A percentile compares a stretch with the other conserved stretches of the same genome.
Evolutionary conservation across 2,797 vertebrate species (phyloP).

Genomic region (Hoplostethus mediterraneus): DNA sequence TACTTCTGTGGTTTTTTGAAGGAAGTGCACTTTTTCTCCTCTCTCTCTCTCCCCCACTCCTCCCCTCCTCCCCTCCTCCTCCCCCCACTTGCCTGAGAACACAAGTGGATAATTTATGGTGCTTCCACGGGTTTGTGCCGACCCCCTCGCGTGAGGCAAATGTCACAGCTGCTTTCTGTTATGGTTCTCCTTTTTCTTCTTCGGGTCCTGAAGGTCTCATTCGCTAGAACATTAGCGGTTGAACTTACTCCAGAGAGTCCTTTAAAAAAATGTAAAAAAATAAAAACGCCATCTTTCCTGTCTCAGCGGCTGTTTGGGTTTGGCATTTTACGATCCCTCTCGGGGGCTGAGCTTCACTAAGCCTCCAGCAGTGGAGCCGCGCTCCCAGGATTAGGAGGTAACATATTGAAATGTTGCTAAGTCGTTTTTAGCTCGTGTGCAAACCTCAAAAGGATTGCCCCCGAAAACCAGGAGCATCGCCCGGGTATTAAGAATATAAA

Average conservation of each 20-base stretch:
- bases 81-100: slow-evolving; percentile 35
- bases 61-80: not conserved
- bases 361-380: slow-evolving; percentile 34
- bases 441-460: not conserved
- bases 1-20: slow-evolving; percentile 44
- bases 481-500: not conserved
- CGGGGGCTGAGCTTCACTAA: slow-evolving; percentile 37
- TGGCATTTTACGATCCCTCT: slow-evolving; percentile 50
- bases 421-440: slow-evolving; percentile 13
- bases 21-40: slow-evolving; percentile 26
- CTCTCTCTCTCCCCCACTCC: not conserved
- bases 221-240: slow-evolving; percentile 61
- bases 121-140: slow-evolving; percentile 26
- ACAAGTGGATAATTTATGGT: slow-evolving; percentile 57
- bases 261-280: no score
- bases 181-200: slow-evolving; percentile 40
- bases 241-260: slow-evolving; percentile 36
- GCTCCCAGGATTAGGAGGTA: slow-evolving; percentile 33
- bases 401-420: slow-evolving; percentile 28
- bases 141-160: slow-evolving; percentile 34
- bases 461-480: not conserved
- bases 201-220: slow-evolving; percentile 52
- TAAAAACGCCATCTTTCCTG: slow-evolving; percentile 23
- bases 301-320: slow-evolving; percentile 44
- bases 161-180: slow-evolving; percentile 44